A percentile compares a stretch with the other conserved stretches of the same genome.
Evolutionary conservation across 2,113 vertebrate genomes (phyloP).

Genomic region (Osmerus eperlanus): DNA sequence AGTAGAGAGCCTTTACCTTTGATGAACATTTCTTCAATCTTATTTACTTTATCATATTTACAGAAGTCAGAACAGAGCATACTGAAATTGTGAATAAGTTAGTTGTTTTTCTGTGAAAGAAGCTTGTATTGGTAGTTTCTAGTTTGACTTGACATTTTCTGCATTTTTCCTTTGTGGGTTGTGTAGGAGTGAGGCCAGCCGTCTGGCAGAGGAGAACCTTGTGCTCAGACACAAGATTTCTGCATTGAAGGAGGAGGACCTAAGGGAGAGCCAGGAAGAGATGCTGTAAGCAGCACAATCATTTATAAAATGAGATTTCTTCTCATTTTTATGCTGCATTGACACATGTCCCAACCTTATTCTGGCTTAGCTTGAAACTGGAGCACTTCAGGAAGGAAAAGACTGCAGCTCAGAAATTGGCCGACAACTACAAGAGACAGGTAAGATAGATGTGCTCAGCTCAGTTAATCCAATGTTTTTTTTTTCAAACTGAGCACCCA

Average conservation of each 20-base stretch:
- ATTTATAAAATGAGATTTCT: neutral
- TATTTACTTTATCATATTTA: too few species aligned
- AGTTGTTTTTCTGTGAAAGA: neutral
- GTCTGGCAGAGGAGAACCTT: slow-evolving; percentile 80
- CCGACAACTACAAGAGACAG: slow-evolving; percentile 81
- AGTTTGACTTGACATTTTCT: neutral
- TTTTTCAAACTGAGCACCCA: too few species aligned
- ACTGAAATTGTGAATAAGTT: neutral
- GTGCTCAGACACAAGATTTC: slow-evolving; percentile 75
- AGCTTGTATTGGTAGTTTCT: neutral
- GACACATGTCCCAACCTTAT: neutral
- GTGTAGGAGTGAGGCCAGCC: slow-evolving; percentile 78
- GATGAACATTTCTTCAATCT: neutral
- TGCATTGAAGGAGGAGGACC: slow-evolving; percentile 78
- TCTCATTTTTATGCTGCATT: neutral
- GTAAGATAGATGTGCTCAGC: slow-evolving; percentile 54
- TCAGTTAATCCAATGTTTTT: too few species aligned
- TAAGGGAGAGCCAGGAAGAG: slow-evolving; percentile 76
- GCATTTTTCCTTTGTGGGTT: slow-evolving; percentile 25
- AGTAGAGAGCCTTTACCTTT: neutral
- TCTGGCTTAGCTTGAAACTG: slow-evolving; percentile 74
- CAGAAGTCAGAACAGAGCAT: neutral
- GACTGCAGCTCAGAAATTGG: slow-evolving; percentile 72
- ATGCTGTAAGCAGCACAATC: slow-evolving; percentile 71
- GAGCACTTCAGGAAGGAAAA: slow-evolving; percentile 81